Evolutionary conservation across 2,113 vertebrate species (phyloP).

Genomic region (Phaetusa simplex): DNA sequence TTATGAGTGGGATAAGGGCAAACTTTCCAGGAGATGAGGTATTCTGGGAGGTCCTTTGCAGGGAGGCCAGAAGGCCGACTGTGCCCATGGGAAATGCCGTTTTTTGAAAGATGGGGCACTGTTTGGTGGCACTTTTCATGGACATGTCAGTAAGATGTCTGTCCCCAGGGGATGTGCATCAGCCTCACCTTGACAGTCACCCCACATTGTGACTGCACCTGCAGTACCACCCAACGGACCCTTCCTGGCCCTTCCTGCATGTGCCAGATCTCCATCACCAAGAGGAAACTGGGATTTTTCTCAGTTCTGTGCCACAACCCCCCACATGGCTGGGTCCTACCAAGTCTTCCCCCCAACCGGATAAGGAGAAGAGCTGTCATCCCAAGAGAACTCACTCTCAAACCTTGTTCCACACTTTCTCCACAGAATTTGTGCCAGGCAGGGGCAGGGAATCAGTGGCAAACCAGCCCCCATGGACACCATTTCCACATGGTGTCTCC

Average conservation of each 20-base stretch:
- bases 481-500: neutral
- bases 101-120: neutral
- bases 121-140: neutral
- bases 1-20: neutral
- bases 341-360: neutral
- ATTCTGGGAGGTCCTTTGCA: neutral
- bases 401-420: neutral
- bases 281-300: neutral
- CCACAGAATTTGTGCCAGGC: neutral
- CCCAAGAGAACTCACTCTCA: neutral
- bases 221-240: neutral
- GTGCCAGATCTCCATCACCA: neutral
- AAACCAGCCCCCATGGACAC: neutral
- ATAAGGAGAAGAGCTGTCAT: neutral
- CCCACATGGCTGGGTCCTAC: neutral
- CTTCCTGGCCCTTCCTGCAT: neutral
- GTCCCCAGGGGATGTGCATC: neutral
- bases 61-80: neutral
- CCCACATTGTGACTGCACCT: neutral
- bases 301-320: neutral
- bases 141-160: neutral
- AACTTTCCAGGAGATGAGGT: neutral
- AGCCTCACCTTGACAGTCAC: neutral
- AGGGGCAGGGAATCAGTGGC: neutral
- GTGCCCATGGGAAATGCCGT: neutral